These are phyloP conservation scores for Laterallus jamaicensis DNA, from an alignment of 2,113 vertebrate species.

Conservation along the genomic window DNA sequence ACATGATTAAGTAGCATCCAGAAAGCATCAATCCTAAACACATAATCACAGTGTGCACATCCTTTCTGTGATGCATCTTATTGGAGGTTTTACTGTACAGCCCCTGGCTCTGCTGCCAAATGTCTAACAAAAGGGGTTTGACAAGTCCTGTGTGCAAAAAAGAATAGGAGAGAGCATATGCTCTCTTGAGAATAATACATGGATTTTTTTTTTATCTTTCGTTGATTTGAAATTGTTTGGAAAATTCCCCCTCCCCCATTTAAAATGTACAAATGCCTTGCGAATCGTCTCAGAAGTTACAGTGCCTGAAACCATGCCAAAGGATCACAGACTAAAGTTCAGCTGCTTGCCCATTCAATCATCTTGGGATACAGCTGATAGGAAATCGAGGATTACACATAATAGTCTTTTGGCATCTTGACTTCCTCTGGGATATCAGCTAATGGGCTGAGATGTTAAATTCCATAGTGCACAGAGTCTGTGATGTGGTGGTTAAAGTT, in stretches of 20 bases:
- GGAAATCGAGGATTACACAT: constrained; percentile 34
- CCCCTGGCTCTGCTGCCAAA: neutral
- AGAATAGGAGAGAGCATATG: neutral
- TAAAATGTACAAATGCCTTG: neutral
- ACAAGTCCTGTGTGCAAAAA: neutral
- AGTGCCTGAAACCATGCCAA: neutral
- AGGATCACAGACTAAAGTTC: neutral
- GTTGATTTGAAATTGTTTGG: neutral
- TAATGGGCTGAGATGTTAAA: constrained; percentile 9
- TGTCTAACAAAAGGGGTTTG: neutral
- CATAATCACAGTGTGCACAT: neutral
- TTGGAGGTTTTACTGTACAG: neutral
- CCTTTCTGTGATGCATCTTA: neutral
- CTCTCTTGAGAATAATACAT: constrained; percentile 31
- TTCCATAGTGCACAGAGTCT: neutral
- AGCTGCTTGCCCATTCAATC: constrained; percentile 9
- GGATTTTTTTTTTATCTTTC: neutral
- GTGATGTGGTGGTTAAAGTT: constrained; percentile 39
- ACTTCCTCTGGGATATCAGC: neutral
- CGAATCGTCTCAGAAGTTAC: neutral
- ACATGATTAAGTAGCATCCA: neutral
- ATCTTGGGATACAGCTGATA: neutral
- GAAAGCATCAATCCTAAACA: neutral
- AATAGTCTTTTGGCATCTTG: constrained; percentile 4
- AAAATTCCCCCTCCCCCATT: neutral